Evolutionary conservation across 2,797 vertebrate species (phyloP), one percentile per base, ranked within the genome.

Genomic region (Arctocebus calabarensis): DNA sequence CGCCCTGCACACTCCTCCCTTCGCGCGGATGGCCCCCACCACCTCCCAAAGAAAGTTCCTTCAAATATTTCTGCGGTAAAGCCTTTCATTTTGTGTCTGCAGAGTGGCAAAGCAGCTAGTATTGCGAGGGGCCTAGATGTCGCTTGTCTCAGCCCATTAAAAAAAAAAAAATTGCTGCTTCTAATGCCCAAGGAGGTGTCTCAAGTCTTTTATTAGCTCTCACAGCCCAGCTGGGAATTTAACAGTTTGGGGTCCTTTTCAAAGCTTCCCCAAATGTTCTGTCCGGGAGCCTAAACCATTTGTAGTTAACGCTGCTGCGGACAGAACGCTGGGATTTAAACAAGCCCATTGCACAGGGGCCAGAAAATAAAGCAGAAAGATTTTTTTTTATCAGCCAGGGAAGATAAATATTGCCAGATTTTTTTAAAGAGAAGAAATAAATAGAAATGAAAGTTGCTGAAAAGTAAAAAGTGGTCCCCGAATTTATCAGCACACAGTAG

Each of bases 111-210:
- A 85, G 90, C 84, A 89, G 73, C 93, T 45, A 92, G 88, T 68
- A 88, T 68, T 43, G n/a, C 90, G 95, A 97, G 96, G 97, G 98
- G 98, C 97, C 98, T 97, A 94, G 84, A 95, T 93, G 96, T 97
- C 55, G 73, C 79, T 96, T 87, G 97, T 96, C 95, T 97, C 91
- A 96, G 71, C 94, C 94, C 95, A 95, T 94, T 52, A 57, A 89
- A 81, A 83, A 85, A 61, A 61, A 32, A 34, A 62, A 25, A 83
- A 45, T 20, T 81, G 75, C 92, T 84, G 79, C 96, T 95, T 97
- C 96, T 97, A 98, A 97, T 94, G 95, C 92, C 94, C 97, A 91
- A 96, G 94, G 91, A 97, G 92, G 82, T 95, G 88, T 95, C 91
- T 95, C 48, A 16, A 94, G 95, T 37, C 96, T 94, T 97, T 97